phyloP scores from a whole-genome alignment of 2,113 vertebrate species.

The Brienomyrus longianalis region DNA sequence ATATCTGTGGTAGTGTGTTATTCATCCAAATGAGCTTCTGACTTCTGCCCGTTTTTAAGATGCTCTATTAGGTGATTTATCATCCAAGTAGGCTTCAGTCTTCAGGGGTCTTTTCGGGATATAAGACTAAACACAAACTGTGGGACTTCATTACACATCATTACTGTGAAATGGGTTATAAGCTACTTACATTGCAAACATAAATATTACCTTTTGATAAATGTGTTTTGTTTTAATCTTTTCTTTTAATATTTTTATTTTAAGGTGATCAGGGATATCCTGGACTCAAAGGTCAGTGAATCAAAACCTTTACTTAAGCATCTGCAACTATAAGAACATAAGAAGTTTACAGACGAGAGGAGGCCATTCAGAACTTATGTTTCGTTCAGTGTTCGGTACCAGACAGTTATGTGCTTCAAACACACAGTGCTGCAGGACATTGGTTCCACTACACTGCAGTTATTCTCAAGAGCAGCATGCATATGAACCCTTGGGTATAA shows the following conservation, averaged over 20 bases:
- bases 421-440: not conserved
- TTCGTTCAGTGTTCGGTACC: not conserved
- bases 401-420: not conserved
- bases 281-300: slow-evolving; percentile 55
- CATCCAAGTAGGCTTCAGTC: not conserved
- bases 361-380: not conserved
- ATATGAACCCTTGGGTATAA: not conserved
- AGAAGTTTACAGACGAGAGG: no score
- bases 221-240: not conserved
- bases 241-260: not conserved
- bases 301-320: not conserved
- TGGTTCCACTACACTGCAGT: not conserved
- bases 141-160: not conserved
- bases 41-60: not conserved
- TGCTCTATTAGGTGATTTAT: not conserved
- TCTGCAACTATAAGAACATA: not conserved
- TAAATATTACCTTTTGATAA: not conserved
- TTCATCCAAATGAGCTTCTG: not conserved
- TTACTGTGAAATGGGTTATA: not conserved
- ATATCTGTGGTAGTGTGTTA: not conserved
- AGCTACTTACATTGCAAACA: not conserved
- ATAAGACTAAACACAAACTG: not conserved
- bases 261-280: slow-evolving; percentile 55
- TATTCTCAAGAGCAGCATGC: not conserved
- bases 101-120: not conserved